Percentiles rank a stretch among this genome's conserved stretches.
These are phyloP conservation scores for Cairina moschata DNA, from an alignment of 2,113 vertebrate species.

Conservation along the genomic window DNA sequence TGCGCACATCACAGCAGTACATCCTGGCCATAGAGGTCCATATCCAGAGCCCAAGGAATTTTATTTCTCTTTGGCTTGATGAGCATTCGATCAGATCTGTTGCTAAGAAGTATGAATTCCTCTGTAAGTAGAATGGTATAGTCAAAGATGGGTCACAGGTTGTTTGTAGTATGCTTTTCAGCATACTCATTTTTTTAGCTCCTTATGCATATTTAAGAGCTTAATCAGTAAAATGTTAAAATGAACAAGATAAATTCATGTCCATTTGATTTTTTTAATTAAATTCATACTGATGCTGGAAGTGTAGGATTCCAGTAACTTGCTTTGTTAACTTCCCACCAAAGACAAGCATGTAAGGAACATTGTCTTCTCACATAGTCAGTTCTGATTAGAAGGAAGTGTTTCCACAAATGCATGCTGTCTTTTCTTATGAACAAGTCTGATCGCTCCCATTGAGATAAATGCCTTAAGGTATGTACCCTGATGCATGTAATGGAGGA, in stretches of 20 bases:
- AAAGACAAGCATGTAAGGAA: neutral
- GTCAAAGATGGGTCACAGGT: neutral
- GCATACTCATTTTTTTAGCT: neutral
- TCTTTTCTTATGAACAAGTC: conserved; percentile 18
- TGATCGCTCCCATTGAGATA: conserved; percentile 14
- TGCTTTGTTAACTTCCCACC: conserved; percentile 8
- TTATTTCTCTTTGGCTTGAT: neutral
- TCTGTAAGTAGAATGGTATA: neutral
- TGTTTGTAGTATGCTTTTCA: neutral
- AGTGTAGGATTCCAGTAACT: neutral
- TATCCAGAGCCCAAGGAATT: neutral
- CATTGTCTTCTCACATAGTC: neutral
- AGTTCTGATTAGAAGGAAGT: conserved; percentile 44
- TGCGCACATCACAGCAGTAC: neutral
- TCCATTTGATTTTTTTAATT: neutral
- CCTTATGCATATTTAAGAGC: neutral
- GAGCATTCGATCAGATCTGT: neutral
- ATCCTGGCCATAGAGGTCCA: neutral
- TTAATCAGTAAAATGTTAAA: neutral
- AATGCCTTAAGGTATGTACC: neutral
- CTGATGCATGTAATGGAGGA: neutral
- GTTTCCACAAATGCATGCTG: neutral
- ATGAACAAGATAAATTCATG: neutral
- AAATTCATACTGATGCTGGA: neutral
- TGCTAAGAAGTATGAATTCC: neutral